phyloP scores from a whole-genome alignment of 1,140 invertebrate species.

The Drosophila gunungcola region DNA sequence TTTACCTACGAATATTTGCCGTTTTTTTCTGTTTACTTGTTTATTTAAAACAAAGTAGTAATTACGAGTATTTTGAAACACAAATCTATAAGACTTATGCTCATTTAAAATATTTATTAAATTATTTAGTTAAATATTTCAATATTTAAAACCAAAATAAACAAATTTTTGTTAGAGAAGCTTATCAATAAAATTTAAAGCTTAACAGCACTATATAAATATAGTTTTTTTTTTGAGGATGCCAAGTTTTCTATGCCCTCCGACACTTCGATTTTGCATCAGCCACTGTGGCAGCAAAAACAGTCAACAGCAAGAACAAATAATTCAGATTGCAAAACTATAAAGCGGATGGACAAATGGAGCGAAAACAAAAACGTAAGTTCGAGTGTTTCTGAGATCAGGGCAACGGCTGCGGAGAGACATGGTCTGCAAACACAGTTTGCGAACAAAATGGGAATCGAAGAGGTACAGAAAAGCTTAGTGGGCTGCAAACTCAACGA shows the following conservation, averaged over 20 bases:
- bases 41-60: too few relatives aligned
- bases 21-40: too few relatives aligned
- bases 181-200: background rate
- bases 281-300: constrained; percentile 20
- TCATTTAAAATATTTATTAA: too few relatives aligned
- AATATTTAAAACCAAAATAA: too few relatives aligned
- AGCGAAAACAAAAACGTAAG: constrained; percentile 64
- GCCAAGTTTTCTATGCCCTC: background rate
- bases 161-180: too few relatives aligned
- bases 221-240: constrained; percentile 3
- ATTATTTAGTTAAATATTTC: too few relatives aligned
- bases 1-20: too few relatives aligned
- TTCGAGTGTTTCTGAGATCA: constrained; percentile 22
- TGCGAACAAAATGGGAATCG: constrained; percentile 1
- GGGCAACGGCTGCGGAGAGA: constrained; percentile 12
- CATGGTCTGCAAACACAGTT: constrained; percentile 1
- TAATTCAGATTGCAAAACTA: constrained; percentile 47
- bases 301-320: constrained; percentile 27
- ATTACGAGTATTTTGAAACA: too few relatives aligned
- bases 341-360: constrained; percentile 69
- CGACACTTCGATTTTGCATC: constrained; percentile 21
- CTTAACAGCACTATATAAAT: background rate
- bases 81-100: too few relatives aligned
- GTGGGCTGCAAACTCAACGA: constrained; percentile 49
- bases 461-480: constrained; percentile 45